Conservation (phyloP, 2,888 invertebrate species). For the Pristionchus fissidentatus region DNA sequence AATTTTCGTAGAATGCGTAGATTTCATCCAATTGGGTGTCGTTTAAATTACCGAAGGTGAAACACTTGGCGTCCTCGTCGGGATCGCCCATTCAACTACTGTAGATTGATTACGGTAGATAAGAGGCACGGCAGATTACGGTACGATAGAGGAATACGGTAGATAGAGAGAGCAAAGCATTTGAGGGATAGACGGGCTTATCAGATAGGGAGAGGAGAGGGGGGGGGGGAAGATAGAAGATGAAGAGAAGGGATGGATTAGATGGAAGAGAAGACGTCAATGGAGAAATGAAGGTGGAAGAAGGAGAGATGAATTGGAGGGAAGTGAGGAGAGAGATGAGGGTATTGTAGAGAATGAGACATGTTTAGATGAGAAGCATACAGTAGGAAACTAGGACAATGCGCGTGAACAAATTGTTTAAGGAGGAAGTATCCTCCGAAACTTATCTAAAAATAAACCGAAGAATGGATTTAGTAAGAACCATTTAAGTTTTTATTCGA, state of each 20-base stretch:
- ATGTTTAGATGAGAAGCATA: too few species aligned
- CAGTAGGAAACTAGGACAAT: too few species aligned
- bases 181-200: constrained; percentile 4
- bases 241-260: constrained; percentile 42
- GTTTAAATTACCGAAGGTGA: constrained; percentile 8
- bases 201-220: not conserved
- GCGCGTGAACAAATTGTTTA: too few species aligned
- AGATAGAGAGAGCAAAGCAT: not conserved
- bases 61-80: constrained; percentile 26
- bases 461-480: too few species aligned
- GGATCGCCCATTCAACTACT: constrained; percentile 8
- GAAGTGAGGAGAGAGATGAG: not conserved
- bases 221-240: not conserved
- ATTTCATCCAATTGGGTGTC: not conserved
- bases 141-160: not conserved
- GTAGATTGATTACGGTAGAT: too few species aligned
- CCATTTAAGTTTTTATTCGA: too few species aligned
- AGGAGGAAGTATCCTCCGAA: too few species aligned
- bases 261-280: constrained; percentile 24
- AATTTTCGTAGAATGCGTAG: constrained; percentile 28
- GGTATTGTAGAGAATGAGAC: too few species aligned
- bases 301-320: not conserved
- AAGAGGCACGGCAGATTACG: not conserved
- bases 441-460: too few species aligned
- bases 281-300: not conserved